Evolutionary conservation across 2,113 vertebrate genomes (phyloP), one percentile per base, ranked within the genome.

Genomic region (Meles meles): DNA sequence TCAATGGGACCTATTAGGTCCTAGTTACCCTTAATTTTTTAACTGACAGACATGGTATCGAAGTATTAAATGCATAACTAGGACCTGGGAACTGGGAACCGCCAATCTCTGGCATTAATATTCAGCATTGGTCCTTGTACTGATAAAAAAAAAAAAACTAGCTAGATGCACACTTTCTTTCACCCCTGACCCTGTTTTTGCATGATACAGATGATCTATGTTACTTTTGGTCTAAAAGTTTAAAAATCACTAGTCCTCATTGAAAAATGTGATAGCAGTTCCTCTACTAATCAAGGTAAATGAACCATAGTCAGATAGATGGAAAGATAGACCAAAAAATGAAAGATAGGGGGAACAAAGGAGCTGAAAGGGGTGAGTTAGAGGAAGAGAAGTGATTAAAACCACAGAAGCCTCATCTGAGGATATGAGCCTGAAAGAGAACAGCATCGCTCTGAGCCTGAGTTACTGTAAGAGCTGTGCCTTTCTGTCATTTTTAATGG

Each of bases 401-500:
- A 98, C 77, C 81, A 94, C 90, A 94, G 97, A 93, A 74, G 86
- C 69, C 93, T 96, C 5, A 2, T 98, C 93, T 88, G 85, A 96
- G 96, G 85, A 98, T 94, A 97, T 85, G 71, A 96, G 94, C 76
- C 96, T 79, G 69, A 94, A 92, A 96, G 98, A 94, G 94, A 96
- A 42, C 92, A 93, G 97, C 83, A 25, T 44, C 21, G 13, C 91
- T 93, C 95, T 94, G 90, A 97, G 94, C 63, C 97, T 98, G 98
- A 98, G 98, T 98, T 98, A 98, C 98, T 97, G 90, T 65, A 98
- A 96, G 65, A 98, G 61, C 94, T 91, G 93, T 92, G 95, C 93
- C 98, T 98, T 98, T 98, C 97, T 94, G 81, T 99, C 98, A 98
- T 98, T 98, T 98, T 98, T 98, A 98, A 99, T 98, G 98, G 98